Base-by-base conservation (phyloP, 2,113 vertebrate species). In the Stigmatopora nigra region DNA sequence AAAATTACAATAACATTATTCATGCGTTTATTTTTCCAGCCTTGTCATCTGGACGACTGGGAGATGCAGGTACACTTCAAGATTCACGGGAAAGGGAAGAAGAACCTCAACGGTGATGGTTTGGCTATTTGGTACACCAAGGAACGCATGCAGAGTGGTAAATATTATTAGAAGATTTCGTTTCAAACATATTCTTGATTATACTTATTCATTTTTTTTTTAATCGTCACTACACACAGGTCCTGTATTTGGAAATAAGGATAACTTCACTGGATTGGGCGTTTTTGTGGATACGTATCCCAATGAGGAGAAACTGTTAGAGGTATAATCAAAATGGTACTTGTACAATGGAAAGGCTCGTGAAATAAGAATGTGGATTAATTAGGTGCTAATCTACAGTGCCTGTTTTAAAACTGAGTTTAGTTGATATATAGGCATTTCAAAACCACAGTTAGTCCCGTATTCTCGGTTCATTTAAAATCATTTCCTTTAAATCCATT, bases 51-150 rank as follows among this genome's bases (percentile, higher is more conserved):
- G 67, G 89, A 90, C 15, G 95, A 99, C 71, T 99, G 97, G 97
- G 97, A 99, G 82, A 86, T 99, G 84, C 97, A 98, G 78, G 95
- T 98, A 17, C 96, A 98, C 78, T 99, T 99, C 80, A 97, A 90
- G 84, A 90, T 99, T 78, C 95, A 98, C 0, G 97, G 97, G 2
- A 92, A 94, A 55, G 97, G 96, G 44, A 99, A 97, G 91, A 99
- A 98, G 78, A 99, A 96, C 76, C 91, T 99, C 56, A 96, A 98
- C 0, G 97, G 97, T 0, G 97, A 99, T 0, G 97, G 97, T 0
- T 80, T 98, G 57, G 96, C 95, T 4, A 88, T 99, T 76, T 99
- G 97, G 97, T 99, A 96, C 86, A 94, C 94, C 0, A 96, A 95
- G 78, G 95, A 99, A 15, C 93, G 95, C 19, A 93, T 93, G 92